Conservation (phyloP, 2,888 invertebrate genomes). For the Dichetophora obliterata region DNA sequence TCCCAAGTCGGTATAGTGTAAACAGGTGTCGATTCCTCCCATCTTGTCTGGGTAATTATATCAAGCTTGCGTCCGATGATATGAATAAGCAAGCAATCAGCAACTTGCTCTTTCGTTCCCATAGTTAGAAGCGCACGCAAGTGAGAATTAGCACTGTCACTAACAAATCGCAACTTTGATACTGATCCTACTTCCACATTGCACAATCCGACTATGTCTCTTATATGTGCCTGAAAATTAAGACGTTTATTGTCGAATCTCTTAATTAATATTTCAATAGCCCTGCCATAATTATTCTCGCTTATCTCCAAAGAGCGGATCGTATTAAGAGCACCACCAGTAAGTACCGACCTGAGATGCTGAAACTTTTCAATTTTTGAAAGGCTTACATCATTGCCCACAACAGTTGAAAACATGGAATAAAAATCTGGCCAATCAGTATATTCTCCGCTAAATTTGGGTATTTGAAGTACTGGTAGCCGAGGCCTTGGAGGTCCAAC, state of each 20-base stretch:
- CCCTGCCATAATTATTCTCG: slow-evolving; percentile 44
- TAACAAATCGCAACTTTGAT: slow-evolving; percentile 34
- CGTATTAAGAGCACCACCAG: slow-evolving; percentile 37
- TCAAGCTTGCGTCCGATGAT: slow-evolving; percentile 37
- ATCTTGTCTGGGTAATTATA: slow-evolving; percentile 29
- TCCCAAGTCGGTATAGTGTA: slow-evolving; percentile 26
- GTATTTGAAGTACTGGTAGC: slow-evolving; percentile 35
- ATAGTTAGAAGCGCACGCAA: slow-evolving; percentile 41
- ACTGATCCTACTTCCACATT: slow-evolving; percentile 37
- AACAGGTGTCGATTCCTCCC: slow-evolving; percentile 25
- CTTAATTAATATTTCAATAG: slow-evolving; percentile 39
- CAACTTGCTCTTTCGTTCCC: slow-evolving; percentile 40
- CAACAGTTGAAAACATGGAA: slow-evolving; percentile 43
- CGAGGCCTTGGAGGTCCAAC: neutral
- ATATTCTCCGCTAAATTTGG: slow-evolving; percentile 39
- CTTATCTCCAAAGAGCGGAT: slow-evolving; percentile 42
- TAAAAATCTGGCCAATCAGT: slow-evolving; percentile 42
- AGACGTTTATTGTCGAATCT: slow-evolving; percentile 42
- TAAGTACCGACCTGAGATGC: slow-evolving; percentile 36
- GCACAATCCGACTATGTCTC: slow-evolving; percentile 39
- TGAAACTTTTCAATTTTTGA: slow-evolving; percentile 45
- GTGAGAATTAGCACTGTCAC: slow-evolving; percentile 37
- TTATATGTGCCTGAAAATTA: slow-evolving; percentile 41
- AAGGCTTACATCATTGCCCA: slow-evolving; percentile 31
- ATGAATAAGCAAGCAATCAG: slow-evolving; percentile 39